Evolutionary conservation across 53 echinoderm and acorn worm genomes (phyloP).

Genomic region (Echinarachnius parma): DNA sequence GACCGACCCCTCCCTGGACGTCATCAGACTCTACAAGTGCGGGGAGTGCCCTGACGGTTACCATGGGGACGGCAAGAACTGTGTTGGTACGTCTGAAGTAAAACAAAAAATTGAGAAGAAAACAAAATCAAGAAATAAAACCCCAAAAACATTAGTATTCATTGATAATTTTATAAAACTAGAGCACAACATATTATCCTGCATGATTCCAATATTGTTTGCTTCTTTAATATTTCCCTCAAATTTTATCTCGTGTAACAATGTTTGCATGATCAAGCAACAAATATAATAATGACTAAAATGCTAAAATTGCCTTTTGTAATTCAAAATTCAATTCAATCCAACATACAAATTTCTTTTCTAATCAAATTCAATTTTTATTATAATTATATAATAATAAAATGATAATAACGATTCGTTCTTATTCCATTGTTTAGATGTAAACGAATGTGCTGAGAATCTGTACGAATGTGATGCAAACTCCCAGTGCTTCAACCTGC

Average conservation of each 20-base stretch:
- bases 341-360: not conserved
- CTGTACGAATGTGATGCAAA: slow-evolving; percentile 41
- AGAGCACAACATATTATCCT: no score
- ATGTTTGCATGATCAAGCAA: no score
- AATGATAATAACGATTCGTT: not conserved
- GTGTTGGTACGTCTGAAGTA: slow-evolving; percentile 50
- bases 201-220: no score
- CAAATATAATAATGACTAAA: not conserved
- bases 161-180: no score
- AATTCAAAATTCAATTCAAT: not conserved
- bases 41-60: slow-evolving; percentile 75
- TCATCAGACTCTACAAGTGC: slow-evolving; percentile 65
- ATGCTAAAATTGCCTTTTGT: not conserved
- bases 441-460: slow-evolving; percentile 58
- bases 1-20: slow-evolving; percentile 3
- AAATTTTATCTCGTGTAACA: no score
- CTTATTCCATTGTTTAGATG: slow-evolving; percentile 31
- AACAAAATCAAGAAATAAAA: no score
- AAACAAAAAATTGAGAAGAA: no score
- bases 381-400: not conserved
- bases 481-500: slow-evolving; percentile 52
- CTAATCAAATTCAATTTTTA: not conserved
- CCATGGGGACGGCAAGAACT: slow-evolving; percentile 67
- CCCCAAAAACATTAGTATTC: no score
- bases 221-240: no score